Conservation (phyloP, 2,797 vertebrate genomes). For the Catostomus latipinnis region DNA sequence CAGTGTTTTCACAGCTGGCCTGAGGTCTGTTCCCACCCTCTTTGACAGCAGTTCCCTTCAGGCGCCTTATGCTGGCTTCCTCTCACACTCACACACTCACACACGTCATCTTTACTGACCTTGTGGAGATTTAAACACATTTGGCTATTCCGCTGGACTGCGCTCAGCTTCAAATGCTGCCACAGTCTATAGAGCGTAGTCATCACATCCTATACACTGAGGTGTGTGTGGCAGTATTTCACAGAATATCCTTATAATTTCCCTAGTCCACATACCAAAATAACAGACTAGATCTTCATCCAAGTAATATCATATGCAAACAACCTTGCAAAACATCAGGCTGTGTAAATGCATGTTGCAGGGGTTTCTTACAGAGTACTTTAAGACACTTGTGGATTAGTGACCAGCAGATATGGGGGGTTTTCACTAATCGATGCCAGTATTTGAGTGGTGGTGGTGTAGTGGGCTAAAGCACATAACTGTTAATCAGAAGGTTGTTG, state of each 20-base stretch:
- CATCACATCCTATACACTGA: constrained; percentile 39
- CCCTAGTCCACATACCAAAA: constrained; percentile 30
- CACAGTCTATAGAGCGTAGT: constrained; percentile 48
- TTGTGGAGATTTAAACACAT: constrained; percentile 45
- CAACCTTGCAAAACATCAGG: constrained; percentile 5
- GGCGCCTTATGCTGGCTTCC: constrained; percentile 46
- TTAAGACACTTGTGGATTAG: constrained; percentile 10
- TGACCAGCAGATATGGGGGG: neutral
- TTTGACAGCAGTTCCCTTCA: constrained; percentile 75
- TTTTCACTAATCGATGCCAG: neutral
- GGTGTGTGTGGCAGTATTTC: constrained; percentile 22
- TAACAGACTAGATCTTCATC: constrained; percentile 5
- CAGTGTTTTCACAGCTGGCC: constrained; percentile 88
- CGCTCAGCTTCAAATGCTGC: constrained; percentile 33
- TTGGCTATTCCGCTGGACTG: constrained; percentile 42
- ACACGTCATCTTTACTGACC: constrained; percentile 44
- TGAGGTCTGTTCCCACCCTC: constrained; percentile 79
- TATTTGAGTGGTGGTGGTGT: too few species aligned
- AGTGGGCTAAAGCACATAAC: too few species aligned
- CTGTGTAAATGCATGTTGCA: neutral
- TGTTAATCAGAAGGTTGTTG: too few species aligned
- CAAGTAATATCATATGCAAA: constrained; percentile 19
- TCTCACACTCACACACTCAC: neutral
- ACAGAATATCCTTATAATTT: constrained; percentile 26
- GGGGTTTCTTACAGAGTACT: constrained; percentile 6